phyloP scores from a whole-genome alignment of 2,113 vertebrate genomes.

The Sciurus niger region DNA sequence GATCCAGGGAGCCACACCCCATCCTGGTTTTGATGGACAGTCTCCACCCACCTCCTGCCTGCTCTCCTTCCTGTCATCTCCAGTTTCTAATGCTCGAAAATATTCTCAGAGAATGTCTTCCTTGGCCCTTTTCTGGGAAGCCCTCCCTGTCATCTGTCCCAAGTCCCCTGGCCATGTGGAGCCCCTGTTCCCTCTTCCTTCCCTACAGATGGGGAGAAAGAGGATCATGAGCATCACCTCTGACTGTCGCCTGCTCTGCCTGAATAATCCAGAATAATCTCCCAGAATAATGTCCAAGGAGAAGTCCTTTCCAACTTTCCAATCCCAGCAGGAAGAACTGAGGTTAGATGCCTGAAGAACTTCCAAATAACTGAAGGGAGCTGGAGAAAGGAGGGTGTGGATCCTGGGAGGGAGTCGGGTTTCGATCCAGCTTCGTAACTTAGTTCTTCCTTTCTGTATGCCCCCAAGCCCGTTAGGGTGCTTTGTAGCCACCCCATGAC shows the following conservation, averaged over 20 bases:
- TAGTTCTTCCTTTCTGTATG: too few relatives aligned
- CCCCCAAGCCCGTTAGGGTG: not conserved
- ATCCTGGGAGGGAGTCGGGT: not conserved
- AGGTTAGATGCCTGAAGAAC: slow-evolving; percentile 32
- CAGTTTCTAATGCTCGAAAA: not conserved
- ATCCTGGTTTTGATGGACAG: not conserved
- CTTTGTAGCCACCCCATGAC: not conserved
- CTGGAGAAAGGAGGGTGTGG: not conserved
- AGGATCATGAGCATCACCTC: fast-evolving
- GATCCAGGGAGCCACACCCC: too few relatives aligned
- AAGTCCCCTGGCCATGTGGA: not conserved
- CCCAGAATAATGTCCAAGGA: not conserved
- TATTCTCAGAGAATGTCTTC: not conserved
- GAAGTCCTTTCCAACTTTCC: not conserved
- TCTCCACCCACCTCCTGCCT: not conserved
- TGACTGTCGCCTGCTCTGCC: not conserved
- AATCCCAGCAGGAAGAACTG: not conserved
- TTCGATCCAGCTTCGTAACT: not conserved
- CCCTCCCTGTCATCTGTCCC: not conserved
- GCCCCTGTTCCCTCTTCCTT: not conserved
- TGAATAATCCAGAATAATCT: not conserved
- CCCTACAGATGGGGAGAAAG: not conserved
- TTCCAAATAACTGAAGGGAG: slow-evolving; percentile 9
- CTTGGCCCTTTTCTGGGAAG: not conserved
- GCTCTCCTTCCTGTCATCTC: not conserved